Evolutionary conservation across 1,140 invertebrate genomes (phyloP), one percentile per base, ranked within the genome.

Genomic region (Drosophila nigromelanica): DNA sequence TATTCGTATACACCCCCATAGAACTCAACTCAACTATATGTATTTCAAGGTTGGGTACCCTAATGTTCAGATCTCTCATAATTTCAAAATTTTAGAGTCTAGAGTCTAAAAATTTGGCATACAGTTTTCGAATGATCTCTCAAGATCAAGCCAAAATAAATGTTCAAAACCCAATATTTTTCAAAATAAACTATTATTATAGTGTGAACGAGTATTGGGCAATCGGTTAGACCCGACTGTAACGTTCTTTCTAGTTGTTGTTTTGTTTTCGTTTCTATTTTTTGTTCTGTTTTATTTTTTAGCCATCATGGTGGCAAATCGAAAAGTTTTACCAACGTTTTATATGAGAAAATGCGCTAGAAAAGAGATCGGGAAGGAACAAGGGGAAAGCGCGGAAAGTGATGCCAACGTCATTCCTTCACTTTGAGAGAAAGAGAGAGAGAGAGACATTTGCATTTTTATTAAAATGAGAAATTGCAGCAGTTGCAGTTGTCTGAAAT

Each of bases 381-480:
- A 33, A 6, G 43, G 60, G 48, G 47, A 56, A 27, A 54, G 40
- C 15, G 21, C 33, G 48, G 40, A 24, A 64, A 35, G 50, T 18
- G 27, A 64, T 15, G 50, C 12, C 52, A 52, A 33, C 45, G 37
- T 72, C 61, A 51, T 78, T 70, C 50, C 70, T 75, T 80, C 78
- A 86, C 82, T 86, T 81, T 86, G 69, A 78, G 67, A 50, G 47
- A 54, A 51, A 71, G 47, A 50, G 67, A 50, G 47, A 54, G 47
- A 71, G 47, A 50, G 56, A 71, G 78, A 81, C 78, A 87, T 86
- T 86, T 86, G 81, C 82, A 87, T 86, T 86, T 86, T 86, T 86
- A 86, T 87, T 86, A 86, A 86, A 86, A 85, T 81, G 70, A 85
- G 63, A 85, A 85, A 85, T 81, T 86, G 78, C 81, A 81, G 74